phyloP scores from a whole-genome alignment of 2,113 vertebrate genomes.

The Cathartes aura region DNA sequence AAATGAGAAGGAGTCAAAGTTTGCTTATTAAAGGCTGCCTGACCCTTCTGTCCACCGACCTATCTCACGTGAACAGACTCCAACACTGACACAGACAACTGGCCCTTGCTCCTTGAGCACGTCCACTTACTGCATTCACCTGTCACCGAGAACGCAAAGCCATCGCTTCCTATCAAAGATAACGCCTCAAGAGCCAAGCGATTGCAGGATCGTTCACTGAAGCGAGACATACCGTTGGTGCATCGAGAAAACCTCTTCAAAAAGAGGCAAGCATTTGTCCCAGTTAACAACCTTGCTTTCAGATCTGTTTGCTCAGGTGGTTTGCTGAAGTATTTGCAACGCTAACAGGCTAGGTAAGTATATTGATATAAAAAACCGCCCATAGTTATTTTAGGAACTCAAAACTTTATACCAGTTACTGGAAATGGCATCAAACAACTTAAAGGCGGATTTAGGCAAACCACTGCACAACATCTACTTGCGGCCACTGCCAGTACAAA shows the following conservation, averaged over 20 bases:
- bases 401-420: neutral
- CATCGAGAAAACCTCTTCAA: neutral
- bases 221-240: rapidly evolving
- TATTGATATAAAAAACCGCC: neutral
- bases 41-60: neutral
- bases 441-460: neutral
- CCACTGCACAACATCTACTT: neutral
- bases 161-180: neutral
- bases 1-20: neutral
- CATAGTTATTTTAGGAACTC: neutral
- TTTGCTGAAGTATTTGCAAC: neutral
- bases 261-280: neutral
- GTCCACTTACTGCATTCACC: neutral
- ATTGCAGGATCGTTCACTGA: neutral
- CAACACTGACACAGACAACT: rapidly evolving
- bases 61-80: neutral
- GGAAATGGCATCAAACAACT: neutral
- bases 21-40: neutral
- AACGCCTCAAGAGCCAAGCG: neutral
- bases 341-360: neutral
- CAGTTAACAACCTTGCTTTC: neutral
- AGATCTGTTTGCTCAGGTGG: neutral
- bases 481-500: neutral
- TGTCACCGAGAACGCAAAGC: rapidly evolving
- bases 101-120: neutral